A percentile compares a stretch with the other conserved stretches of the same genome.
These are phyloP conservation scores for Diadema setosum DNA, from an alignment of 35 echinoderm and acorn worm genomes.

Conservation along the genomic window DNA sequence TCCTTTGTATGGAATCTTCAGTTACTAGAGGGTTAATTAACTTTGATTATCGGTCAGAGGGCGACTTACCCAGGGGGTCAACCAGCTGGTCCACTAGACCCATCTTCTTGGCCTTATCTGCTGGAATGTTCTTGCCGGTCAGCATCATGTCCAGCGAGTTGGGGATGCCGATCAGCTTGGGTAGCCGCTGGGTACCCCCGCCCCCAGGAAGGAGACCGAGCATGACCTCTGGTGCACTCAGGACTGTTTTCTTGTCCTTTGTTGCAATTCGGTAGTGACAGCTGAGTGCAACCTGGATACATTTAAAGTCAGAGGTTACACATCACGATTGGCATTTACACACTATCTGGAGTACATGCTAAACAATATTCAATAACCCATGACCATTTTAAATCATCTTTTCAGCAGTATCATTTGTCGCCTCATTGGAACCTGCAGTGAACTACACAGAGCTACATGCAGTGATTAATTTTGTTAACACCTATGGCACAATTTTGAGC, in stretches of 20 bases:
- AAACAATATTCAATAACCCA: not conserved
- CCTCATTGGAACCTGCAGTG: too few relatives aligned
- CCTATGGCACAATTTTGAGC: too few relatives aligned
- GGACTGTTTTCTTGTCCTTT: constrained; percentile 73
- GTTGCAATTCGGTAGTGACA: constrained; percentile 94
- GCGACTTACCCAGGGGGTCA: constrained; percentile 75
- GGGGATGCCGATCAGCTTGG: constrained; percentile 85
- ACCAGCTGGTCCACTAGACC: constrained; percentile 84
- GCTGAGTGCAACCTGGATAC: constrained; percentile 65
- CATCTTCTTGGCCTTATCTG: constrained; percentile 91
- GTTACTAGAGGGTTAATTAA: too few relatives aligned
- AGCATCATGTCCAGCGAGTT: constrained; percentile 81
- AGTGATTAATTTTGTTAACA: too few relatives aligned
- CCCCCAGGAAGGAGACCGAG: constrained; percentile 88
- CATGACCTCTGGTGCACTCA: constrained; percentile 84
- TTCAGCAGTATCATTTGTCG: too few relatives aligned
- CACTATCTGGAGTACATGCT: not conserved
- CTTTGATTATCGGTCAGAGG: too few relatives aligned
- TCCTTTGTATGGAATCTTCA: too few relatives aligned
- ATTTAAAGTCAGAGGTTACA: too few relatives aligned
- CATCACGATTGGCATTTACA: not conserved
- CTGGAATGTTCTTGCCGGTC: constrained; percentile 93
- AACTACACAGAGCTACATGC: too few relatives aligned
- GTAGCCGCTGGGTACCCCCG: constrained; percentile 89
- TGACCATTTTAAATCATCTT: too few relatives aligned